Evolutionary conservation across 2,113 vertebrate species (phyloP), one percentile per base, ranked within the genome.

Genomic region (Pteronura brasiliensis): DNA sequence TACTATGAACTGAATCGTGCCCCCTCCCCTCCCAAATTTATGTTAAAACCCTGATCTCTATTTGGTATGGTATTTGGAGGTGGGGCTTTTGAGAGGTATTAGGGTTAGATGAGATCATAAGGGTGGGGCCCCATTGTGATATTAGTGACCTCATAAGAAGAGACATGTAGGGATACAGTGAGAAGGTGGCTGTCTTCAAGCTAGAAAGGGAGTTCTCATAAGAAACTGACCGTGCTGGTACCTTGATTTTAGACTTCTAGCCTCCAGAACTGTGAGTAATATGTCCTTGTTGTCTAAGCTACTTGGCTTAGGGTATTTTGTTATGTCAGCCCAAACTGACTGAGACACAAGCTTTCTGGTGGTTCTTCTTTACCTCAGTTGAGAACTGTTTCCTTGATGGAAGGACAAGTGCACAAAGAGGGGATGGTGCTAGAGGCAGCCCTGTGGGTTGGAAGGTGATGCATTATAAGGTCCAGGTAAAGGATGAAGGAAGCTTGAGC

Each of bases 401-500:
- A 9, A n/a, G 25, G 18, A 23, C n/a, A 52, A 3, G 76, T 31
- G 12, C 9, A 5, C 0, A 0, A 31, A 17, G 11, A n/a, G 31
- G 11, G 29, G 6, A 29, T 15, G n/a, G 27, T 49, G 12, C 13
- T 47, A 18, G 72, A 63, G 27, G 55, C 15, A 65, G 52, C 21
- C 1, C 0, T 63, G 29, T 52, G 44, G 65, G 42, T 29, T 52
- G 25, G 81, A 84, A 93, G 63, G 34, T 49, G 21, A 52, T 47
- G 29, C 20, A 31, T 39, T 49, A n/a, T 4, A 2, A 57, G 83
- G 23, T 79, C n/a, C 47, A 42, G 76, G 23, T 44, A 31, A 82
- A 61, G 25, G 77, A 63, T 20, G 65, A 71, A 31, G n/a, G 23
- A 72, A 77, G 34, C 20, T 21, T 23, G 65, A 84, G 34, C 27